Conservation (phyloP, 2,113 vertebrate species). For the Chlamydotis undulata region DNA sequence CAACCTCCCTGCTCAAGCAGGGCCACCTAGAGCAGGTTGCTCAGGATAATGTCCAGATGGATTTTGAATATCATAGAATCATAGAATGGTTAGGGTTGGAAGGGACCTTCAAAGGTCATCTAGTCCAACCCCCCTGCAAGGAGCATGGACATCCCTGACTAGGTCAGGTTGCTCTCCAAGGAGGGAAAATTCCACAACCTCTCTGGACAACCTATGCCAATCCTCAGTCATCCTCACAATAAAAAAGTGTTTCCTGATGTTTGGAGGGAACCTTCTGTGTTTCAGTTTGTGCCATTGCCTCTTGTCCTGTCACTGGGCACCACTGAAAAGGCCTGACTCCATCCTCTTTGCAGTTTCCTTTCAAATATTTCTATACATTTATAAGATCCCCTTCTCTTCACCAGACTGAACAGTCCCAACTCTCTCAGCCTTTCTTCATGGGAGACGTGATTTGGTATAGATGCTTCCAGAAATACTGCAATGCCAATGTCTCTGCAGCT, state of each 20-base stretch:
- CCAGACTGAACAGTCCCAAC: neutral
- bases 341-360: rapidly evolving
- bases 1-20: neutral
- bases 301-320: neutral
- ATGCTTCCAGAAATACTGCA: neutral
- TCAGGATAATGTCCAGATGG: too few species aligned
- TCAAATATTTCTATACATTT: neutral
- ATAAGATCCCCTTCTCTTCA: neutral
- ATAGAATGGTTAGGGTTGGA: too few species aligned
- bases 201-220: neutral
- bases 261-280: neutral
- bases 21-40: too few species aligned
- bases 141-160: too few species aligned
- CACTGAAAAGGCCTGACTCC: neutral
- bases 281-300: neutral
- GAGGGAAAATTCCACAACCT: neutral
- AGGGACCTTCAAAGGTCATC: too few species aligned
- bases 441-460: neutral
- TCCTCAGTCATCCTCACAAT: neutral
- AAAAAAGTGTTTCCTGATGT: neutral
- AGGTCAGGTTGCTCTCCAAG: neutral
- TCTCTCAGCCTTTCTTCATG: neutral
- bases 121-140: too few species aligned
- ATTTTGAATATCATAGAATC: neutral
- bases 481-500: neutral